phyloP scores from a whole-genome alignment of 1,140 invertebrate species.

The Oscheius sp. region DNA sequence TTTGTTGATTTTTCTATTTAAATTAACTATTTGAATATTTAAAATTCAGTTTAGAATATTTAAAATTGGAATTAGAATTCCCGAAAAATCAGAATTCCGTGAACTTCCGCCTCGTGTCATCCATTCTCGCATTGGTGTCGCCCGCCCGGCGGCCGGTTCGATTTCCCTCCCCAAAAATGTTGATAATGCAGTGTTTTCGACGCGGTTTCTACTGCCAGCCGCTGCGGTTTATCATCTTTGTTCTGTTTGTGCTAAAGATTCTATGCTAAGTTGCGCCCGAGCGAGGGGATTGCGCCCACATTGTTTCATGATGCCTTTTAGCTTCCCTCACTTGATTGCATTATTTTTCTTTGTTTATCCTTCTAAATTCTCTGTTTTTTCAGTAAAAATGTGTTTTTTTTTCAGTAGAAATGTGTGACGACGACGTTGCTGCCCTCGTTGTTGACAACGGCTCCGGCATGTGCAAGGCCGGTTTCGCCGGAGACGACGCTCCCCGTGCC shows the following conservation, averaged over 20 bases:
- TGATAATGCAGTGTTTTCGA: no score
- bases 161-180: no score
- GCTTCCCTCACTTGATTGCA: neutral
- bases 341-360: slow-evolving; percentile 52
- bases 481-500: slow-evolving; percentile 81
- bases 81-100: no score
- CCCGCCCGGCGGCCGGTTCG: no score
- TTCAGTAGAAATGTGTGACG: slow-evolving; percentile 50
- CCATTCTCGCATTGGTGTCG: no score
- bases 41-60: no score
- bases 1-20: no score
- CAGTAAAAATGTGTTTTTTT: no score
- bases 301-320: slow-evolving; percentile 5
- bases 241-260: neutral
- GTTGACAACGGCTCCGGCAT: slow-evolving; percentile 84
- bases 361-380: slow-evolving; percentile 1
- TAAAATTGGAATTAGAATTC: no score
- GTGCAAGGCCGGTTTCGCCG: slow-evolving; percentile 86
- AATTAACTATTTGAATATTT: no score
- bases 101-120: no score
- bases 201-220: no score
- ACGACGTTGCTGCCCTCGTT: slow-evolving; percentile 46
- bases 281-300: neutral
- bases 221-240: neutral
- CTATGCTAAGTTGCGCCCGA: slow-evolving; percentile 9